Percentiles rank a stretch among this genome's conserved stretches.
phyloP scores from a whole-genome alignment of 2,113 vertebrate species.

The Sebastes fasciatus region DNA sequence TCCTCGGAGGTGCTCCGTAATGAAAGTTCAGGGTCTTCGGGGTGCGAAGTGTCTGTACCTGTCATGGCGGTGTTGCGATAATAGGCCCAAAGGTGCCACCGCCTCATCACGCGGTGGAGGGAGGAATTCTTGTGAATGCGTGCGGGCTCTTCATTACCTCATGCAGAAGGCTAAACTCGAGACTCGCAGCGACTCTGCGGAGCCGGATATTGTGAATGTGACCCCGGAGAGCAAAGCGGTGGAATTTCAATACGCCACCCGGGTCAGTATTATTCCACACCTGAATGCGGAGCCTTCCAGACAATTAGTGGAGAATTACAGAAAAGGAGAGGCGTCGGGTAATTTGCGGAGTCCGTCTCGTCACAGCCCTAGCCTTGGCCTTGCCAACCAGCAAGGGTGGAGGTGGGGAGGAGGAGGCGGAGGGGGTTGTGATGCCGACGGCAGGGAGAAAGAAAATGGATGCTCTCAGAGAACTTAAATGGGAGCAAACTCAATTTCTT shows the following conservation, averaged over 20 bases:
- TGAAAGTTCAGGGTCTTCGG: slow-evolving; percentile 71
- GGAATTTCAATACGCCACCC: slow-evolving; percentile 73
- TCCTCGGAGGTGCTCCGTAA: slow-evolving; percentile 64
- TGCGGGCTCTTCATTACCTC: slow-evolving; percentile 77
- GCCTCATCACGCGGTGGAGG: slow-evolving; percentile 45
- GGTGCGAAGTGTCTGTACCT: slow-evolving; percentile 61
- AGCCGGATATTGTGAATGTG: slow-evolving; percentile 71
- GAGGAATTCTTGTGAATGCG: slow-evolving; percentile 68
- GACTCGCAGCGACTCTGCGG: slow-evolving; percentile 57
- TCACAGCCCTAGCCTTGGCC: slow-evolving; percentile 61
- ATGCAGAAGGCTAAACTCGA: slow-evolving; percentile 73
- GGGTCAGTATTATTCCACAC: slow-evolving; percentile 76
- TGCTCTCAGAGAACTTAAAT: slow-evolving; percentile 54
- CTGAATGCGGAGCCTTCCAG: slow-evolving; percentile 77
- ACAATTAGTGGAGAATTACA: slow-evolving; percentile 81
- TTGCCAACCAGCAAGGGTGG: slow-evolving; percentile 41
- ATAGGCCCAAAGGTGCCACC: slow-evolving; percentile 78
- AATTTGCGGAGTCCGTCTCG: slow-evolving; percentile 70
- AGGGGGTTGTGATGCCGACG: slow-evolving; percentile 19
- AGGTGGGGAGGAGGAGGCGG: not conserved
- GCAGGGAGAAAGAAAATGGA: slow-evolving; percentile 59
- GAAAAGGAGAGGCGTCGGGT: slow-evolving; percentile 62
- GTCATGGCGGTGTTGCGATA: slow-evolving; percentile 70
- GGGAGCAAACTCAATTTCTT: slow-evolving; percentile 66
- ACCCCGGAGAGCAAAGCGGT: slow-evolving; percentile 69